Conservation (phyloP, 2,888 invertebrate genomes). For the Lobophora halterata region DNA sequence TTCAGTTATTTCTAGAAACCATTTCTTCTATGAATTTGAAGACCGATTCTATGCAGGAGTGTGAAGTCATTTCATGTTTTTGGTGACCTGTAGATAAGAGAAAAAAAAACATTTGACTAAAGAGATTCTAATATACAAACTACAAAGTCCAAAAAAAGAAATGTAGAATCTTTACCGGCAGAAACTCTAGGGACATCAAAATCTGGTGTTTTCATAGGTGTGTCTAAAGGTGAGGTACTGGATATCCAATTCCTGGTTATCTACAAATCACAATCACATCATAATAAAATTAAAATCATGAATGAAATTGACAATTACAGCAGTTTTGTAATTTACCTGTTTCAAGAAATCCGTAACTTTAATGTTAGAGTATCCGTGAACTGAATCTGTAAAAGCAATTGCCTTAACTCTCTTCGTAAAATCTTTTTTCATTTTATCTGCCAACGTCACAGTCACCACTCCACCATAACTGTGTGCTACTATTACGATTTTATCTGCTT, state of each 20-base stretch:
- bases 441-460: slow-evolving; percentile 81
- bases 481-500: slow-evolving; percentile 83
- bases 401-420: slow-evolving; percentile 86
- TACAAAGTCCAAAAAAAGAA: not conserved
- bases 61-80: slow-evolving; percentile 87
- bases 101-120: slow-evolving; percentile 1
- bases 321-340: slow-evolving; percentile 60
- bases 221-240: slow-evolving; percentile 77
- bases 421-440: slow-evolving; percentile 74
- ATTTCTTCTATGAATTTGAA: slow-evolving; percentile 81
- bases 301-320: too few species aligned
- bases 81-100: slow-evolving; percentile 71
- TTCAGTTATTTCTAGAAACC: slow-evolving; percentile 26
- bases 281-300: not conserved
- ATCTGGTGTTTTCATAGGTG: slow-evolving; percentile 68
- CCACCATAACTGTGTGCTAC: slow-evolving; percentile 92
- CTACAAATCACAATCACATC: slow-evolving; percentile 42
- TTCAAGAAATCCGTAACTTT: slow-evolving; percentile 57
- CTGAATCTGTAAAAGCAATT: slow-evolving; percentile 89
- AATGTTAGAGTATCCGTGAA: slow-evolving; percentile 76
- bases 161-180: slow-evolving; percentile 65
- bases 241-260: slow-evolving; percentile 84
- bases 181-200: slow-evolving; percentile 81
- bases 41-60: slow-evolving; percentile 83
- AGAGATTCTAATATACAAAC: too few species aligned